A percentile compares a stretch with the other conserved stretches of the same genome.
Evolutionary conservation across 2,888 invertebrate genomes (phyloP).

Genomic region (Allophyes oxyacanthae): DNA sequence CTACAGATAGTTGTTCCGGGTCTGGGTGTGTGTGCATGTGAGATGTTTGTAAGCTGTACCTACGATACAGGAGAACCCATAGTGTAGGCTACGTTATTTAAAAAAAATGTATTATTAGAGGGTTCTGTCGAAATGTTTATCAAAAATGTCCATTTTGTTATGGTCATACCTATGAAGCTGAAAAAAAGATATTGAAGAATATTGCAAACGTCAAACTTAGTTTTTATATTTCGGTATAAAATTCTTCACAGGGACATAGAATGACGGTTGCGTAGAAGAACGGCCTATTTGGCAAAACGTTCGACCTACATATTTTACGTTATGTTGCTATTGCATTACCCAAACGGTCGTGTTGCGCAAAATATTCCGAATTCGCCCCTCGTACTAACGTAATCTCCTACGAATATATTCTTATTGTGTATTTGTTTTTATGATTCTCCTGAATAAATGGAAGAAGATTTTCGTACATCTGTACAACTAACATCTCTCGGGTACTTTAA

Average conservation of each 20-base stretch:
- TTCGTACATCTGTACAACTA: too few relatives aligned
- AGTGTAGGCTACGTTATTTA: too few relatives aligned
- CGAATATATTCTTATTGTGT: conserved; percentile 64
- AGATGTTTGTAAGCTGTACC: too few relatives aligned
- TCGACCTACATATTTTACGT: conserved; percentile 60
- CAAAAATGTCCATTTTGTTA: too few relatives aligned
- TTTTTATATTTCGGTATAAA: conserved; percentile 6
- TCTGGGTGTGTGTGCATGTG: too few relatives aligned
- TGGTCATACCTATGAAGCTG: too few relatives aligned
- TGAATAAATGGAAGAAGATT: conserved; percentile 9
- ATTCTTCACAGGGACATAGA: conserved; percentile 17
- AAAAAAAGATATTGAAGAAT: not conserved
- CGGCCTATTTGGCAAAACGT: conserved; percentile 63
- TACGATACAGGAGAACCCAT: too few relatives aligned
- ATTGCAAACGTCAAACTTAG: not conserved
- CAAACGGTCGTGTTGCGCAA: conserved; percentile 36
- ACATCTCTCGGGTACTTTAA: too few relatives aligned
- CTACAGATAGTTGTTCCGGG: too few relatives aligned
- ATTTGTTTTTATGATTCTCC: conserved; percentile 61
- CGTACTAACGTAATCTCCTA: conserved; percentile 62
- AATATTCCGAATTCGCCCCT: conserved; percentile 67
- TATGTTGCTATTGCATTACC: conserved; percentile 47
- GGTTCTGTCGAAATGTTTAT: too few relatives aligned
- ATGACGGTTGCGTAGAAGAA: conserved; percentile 16
- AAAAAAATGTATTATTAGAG: too few relatives aligned